Evolutionary conservation across 2,113 vertebrate species (phyloP), one percentile per base, ranked within the genome.

Genomic region (Andinoacara biseriatus): DNA sequence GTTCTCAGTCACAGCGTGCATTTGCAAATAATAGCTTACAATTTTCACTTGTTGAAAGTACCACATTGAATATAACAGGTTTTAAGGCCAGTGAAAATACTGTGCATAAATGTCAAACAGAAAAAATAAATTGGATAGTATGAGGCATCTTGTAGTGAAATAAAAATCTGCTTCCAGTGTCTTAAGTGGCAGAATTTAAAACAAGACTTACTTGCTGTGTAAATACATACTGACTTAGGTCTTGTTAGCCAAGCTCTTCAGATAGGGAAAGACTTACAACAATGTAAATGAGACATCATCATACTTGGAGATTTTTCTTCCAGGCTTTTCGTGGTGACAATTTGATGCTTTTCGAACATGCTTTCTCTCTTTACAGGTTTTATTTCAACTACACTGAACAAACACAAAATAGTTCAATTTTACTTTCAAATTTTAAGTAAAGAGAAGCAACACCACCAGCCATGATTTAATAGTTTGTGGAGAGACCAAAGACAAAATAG

Each of bases 241-340:
- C 59, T 76, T 54, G 35, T 59, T 58, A 29, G 26, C 33, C 10
- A 75, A 52, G 13, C 18, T 85, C n/a, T 86, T 54, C 54, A 38
- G 58, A 58, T 58, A 24, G 67, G 33, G 29, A 14, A 11, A 46
- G 54, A 74, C 81, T 60, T 81, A 77, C 75, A 83, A 76, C 78
- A 52, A 86, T 17, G 65, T 29, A 38, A 59, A n/a, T n/a, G 10
- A 84, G 49, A 80, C 17, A 63, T 81, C 80, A 26, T 52, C 2
- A 63, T 22, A 75, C 58, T 38, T 33, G 3, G 31, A 31, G 40
- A 26, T 49, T 63, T 74, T 49, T 80, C 43, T 31, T 8, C 20
- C 29, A 40, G 24, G 18, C 78, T 49, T 84, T 78, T 61, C n/a
- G 40, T 56, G 29, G 10, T n/a, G 5, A 56, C 20, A 35, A 3